Conservation (phyloP, 2,113 vertebrate species). For the Pithys albifrons region DNA sequence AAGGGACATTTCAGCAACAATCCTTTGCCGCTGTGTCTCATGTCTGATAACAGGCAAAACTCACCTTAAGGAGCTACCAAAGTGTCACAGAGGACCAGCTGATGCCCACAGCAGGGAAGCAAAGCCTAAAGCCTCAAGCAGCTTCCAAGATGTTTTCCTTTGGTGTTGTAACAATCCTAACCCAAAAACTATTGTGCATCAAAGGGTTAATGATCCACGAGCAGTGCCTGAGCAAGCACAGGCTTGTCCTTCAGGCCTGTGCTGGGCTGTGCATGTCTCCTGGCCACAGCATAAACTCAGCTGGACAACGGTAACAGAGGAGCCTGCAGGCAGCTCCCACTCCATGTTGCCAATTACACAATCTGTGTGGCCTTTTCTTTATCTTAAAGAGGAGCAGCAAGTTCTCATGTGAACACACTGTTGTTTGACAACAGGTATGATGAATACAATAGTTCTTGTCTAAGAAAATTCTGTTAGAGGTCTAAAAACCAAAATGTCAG, state of each 20-base stretch:
- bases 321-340: background rate
- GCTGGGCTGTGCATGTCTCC: background rate
- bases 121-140: background rate
- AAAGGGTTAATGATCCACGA: rapidly evolving
- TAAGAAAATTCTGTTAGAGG: background rate
- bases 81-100: background rate
- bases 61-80: background rate
- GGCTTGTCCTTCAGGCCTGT: background rate
- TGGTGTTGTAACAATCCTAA: background rate
- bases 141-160: background rate
- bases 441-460: background rate
- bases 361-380: background rate
- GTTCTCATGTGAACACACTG: background rate
- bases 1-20: background rate
- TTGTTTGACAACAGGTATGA: background rate
- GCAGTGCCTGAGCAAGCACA: background rate
- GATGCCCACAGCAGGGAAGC: background rate
- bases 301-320: background rate
- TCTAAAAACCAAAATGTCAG: background rate
- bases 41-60: background rate
- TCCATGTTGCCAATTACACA: rapidly evolving
- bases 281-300: background rate
- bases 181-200: background rate
- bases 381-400: background rate
- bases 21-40: background rate